Base-by-base conservation (phyloP, 1,140 invertebrate species). In the Caenorhabditis latens region DNA sequence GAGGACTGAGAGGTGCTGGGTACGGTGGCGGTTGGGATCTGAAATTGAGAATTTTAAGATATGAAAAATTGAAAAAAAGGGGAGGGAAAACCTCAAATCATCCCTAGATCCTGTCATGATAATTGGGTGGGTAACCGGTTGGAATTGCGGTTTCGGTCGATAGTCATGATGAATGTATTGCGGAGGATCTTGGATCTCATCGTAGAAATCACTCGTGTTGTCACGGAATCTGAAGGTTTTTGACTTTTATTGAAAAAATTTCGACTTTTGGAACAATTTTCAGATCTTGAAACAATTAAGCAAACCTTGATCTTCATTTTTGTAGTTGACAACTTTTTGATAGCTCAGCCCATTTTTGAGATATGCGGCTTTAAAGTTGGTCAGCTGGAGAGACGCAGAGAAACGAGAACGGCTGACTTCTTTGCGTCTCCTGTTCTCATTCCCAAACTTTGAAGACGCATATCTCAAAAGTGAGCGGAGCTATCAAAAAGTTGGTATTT, bases 111-210 rank as follows among this genome's bases (percentile, higher is more conserved):
- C 71, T 14, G 71, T 50, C 71, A 79, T 79, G 19, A 79, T 43
- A 32, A 79, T 79, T 32, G 71, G 71, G 53, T 79, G 71, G 16
- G 71, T 79, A 11, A 79, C n/a, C 19, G 71, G 16, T 50, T 79
- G 71, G 42, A 79, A 79, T 0, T 8, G 4, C 50, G 46, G 71
- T 50, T 79, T 79, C 11, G 71, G 71, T 48, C 71, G 71, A 53
- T 79, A 79, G n/a, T 79, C 71, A n/a, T 79, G 71, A 24, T 79
- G 71, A 24, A 79, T 79, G 21, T n/a, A 79, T n/a, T 79, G 43
- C 2, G 71, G 43, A 21, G 71, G 46, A 19, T 79, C 71, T 46
- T 40, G 6, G 0, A 79, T 79, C 19, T 79, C 71, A 53, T 79
- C 71, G 40, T 79, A 79, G 46, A 79, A 79, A 13, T 79, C 71